Conservation (phyloP, 2,888 invertebrate genomes). For the Acleris laterana region DNA sequence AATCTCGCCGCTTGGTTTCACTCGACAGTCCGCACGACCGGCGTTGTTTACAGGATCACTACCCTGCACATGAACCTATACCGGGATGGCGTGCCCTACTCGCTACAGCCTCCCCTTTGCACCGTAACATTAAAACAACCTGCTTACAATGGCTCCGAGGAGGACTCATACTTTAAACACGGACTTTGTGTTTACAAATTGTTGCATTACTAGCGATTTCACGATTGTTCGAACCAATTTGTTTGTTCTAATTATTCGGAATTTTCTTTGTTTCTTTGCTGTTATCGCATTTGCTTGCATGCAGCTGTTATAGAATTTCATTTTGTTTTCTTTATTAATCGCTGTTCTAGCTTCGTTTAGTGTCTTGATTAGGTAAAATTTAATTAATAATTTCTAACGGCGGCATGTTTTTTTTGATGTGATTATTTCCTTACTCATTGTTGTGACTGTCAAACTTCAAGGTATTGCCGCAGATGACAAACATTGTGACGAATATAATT, state of each 20-base stretch:
- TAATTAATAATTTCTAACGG: no score
- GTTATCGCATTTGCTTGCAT: conserved; percentile 49
- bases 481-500: no score
- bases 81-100: background rate
- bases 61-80: no score
- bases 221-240: conserved; percentile 59
- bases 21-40: no score
- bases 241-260: conserved; percentile 72
- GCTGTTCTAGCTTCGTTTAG: no score
- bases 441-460: no score
- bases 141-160: conserved; percentile 62
- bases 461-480: no score
- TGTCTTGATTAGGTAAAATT: no score
- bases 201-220: conserved; percentile 68
- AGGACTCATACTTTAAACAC: conserved; percentile 59
- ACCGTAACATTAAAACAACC: conserved; percentile 41
- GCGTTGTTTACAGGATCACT: no score
- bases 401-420: no score
- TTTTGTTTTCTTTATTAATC: background rate
- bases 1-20: no score
- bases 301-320: conserved; percentile 27
- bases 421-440: no score
- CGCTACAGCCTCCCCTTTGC: conserved; percentile 13
- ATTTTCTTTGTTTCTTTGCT: conserved; percentile 56
- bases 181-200: conserved; percentile 72